These are phyloP conservation scores for Escarpia spicata DNA, from an alignment of 2,888 invertebrate genomes.

Conservation along the genomic window DNA sequence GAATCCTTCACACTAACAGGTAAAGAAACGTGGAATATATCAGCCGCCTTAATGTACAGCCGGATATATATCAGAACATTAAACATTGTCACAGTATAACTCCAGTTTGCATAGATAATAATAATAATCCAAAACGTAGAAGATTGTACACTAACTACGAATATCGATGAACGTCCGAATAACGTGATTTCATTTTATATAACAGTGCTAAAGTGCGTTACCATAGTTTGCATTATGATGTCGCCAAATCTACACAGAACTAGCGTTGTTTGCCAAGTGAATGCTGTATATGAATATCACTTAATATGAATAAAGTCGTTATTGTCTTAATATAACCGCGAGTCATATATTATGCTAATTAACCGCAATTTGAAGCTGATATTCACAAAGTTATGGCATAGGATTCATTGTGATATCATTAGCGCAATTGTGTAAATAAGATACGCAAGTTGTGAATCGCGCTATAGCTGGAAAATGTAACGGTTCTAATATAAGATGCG, in stretches of 20 bases:
- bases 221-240: not conserved
- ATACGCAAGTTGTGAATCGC: not conserved
- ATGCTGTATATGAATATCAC: too few relatives aligned
- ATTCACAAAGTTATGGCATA: not conserved
- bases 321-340: too few relatives aligned
- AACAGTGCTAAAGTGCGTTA: not conserved
- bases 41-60: not conserved
- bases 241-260: too few relatives aligned
- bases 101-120: constrained; percentile 6
- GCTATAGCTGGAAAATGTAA: not conserved
- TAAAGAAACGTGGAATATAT: not conserved
- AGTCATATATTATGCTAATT: not conserved
- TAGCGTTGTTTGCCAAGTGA: too few relatives aligned
- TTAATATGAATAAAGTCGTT: too few relatives aligned
- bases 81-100: not conserved
- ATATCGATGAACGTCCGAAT: not conserved
- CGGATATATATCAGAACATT: not conserved
- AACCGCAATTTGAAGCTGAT: not conserved
- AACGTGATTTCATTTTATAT: not conserved
- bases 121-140: constrained; percentile 13
- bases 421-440: not conserved
- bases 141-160: not conserved
- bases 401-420: not conserved
- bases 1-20: not conserved
- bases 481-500: not conserved